These are phyloP conservation scores for Hesperia comma DNA, from an alignment of 2,888 invertebrate genomes.

Conservation along the genomic window DNA sequence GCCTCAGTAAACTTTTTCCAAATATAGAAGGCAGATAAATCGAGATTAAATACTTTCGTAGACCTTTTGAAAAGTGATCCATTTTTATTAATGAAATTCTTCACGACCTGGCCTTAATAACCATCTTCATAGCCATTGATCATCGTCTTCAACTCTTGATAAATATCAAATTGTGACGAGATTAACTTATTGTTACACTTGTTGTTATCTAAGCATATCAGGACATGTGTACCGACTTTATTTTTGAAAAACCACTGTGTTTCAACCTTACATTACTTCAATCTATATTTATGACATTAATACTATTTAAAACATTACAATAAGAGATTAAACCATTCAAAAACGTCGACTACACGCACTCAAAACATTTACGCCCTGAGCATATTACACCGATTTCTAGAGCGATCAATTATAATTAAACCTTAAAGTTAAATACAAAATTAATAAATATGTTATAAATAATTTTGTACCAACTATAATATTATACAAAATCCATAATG, in stretches of 20 bases:
- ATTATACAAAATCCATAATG: conserved; percentile 79
- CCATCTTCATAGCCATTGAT: no score
- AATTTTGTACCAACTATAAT: conserved; percentile 76
- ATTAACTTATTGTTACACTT: background rate
- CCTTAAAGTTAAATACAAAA: conserved; percentile 74
- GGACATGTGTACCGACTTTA: conserved; percentile 11
- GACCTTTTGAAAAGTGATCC: background rate
- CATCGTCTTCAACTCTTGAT: background rate
- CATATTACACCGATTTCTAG: conserved; percentile 65
- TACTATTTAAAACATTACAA: conserved; percentile 63
- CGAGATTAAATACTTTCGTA: no score
- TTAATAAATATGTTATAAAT: conserved; percentile 77
- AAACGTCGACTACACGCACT: conserved; percentile 69
- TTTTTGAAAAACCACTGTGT: conserved; percentile 38
- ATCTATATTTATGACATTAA: conserved; percentile 52
- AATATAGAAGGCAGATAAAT: no score
- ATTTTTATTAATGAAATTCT: background rate
- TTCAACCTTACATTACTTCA: conserved; percentile 37
- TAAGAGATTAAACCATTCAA: conserved; percentile 65
- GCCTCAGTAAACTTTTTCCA: no score
- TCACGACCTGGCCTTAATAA: no score
- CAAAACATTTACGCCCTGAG: conserved; percentile 69
- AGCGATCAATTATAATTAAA: conserved; percentile 66
- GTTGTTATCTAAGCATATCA: background rate
- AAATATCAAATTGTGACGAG: background rate